Conservation (phyloP, 1,140 invertebrate species). For the Bombus ignitus region DNA sequence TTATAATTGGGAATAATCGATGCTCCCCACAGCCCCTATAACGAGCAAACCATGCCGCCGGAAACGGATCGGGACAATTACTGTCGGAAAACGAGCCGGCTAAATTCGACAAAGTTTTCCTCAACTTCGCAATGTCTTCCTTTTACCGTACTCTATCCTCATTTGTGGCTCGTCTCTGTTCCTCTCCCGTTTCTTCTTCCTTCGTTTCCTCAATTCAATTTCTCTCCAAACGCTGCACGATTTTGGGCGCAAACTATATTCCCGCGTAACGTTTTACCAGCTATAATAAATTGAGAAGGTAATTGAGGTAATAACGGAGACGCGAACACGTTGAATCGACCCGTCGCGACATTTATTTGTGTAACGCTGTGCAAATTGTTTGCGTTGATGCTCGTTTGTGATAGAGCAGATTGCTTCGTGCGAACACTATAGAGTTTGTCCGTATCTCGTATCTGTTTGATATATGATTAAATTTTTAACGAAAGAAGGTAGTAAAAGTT, state of each 20-base stretch:
- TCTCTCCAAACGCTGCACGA: slow-evolving; percentile 30
- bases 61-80: slow-evolving; percentile 77
- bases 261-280: slow-evolving; percentile 37
- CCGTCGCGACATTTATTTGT: not conserved
- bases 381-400: not conserved
- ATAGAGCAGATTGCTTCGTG: not conserved
- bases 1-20: slow-evolving; percentile 82
- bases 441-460: not conserved
- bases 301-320: slow-evolving; percentile 9
- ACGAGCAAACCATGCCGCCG: slow-evolving; percentile 54
- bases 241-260: slow-evolving; percentile 37
- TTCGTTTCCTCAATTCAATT: not conserved
- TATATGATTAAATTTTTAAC: not conserved
- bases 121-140: slow-evolving; percentile 45
- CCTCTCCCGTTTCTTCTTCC: not conserved
- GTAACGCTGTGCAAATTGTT: slow-evolving; percentile 29
- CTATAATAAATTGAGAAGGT: slow-evolving; percentile 42
- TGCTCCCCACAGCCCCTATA: slow-evolving; percentile 58
- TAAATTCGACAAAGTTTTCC: slow-evolving; percentile 57
- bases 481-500: not conserved
- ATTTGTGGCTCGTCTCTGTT: not conserved
- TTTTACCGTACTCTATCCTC: not conserved
- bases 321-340: not conserved
- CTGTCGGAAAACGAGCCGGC: slow-evolving; percentile 53
- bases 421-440: no score